Evolutionary conservation across 2,113 vertebrate genomes (phyloP).

Genomic region (Dipodomys spectabilis): DNA sequence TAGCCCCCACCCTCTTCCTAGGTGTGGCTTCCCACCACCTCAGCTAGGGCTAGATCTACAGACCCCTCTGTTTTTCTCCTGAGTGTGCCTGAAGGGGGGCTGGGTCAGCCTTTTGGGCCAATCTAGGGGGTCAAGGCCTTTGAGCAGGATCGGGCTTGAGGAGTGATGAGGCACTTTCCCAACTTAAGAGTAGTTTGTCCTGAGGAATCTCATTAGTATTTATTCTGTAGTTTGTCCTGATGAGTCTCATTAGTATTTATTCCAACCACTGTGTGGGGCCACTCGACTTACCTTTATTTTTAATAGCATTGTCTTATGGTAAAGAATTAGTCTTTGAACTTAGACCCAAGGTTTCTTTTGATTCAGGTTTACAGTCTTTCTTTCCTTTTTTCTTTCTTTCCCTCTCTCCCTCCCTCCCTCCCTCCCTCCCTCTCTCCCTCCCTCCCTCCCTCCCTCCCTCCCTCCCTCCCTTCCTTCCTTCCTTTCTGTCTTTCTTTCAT

Average conservation of each 20-base stretch:
- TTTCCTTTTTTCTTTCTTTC: neutral
- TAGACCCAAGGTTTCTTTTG: constrained; percentile 53
- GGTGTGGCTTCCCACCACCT: constrained; percentile 83
- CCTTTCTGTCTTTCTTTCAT: no score
- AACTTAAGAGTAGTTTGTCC: neutral
- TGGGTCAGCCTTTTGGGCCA: constrained; percentile 50
- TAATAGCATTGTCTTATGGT: neutral
- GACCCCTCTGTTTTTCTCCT: constrained; percentile 66
- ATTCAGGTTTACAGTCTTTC: constrained; percentile 5
- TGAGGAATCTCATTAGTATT: constrained; percentile 13
- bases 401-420: no score
- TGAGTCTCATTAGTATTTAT: constrained; percentile 16
- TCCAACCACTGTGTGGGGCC: neutral
- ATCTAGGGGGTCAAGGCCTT: constrained; percentile 63
- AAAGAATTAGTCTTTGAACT: constrained; percentile 27
- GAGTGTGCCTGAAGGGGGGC: constrained; percentile 20
- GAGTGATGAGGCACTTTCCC: constrained; percentile 17
- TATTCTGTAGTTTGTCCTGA: neutral
- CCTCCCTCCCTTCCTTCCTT: no score
- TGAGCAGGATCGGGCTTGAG: constrained; percentile 9
- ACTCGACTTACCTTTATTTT: neutral
- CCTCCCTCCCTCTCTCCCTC: no score
- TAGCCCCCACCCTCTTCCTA: constrained; percentile 80
- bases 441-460: no score
- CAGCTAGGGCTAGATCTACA: constrained; percentile 62